Evolutionary conservation across 2,797 vertebrate species (phyloP), one percentile per base, ranked within the genome.

Genomic region (Ptychadena robeensis): DNA sequence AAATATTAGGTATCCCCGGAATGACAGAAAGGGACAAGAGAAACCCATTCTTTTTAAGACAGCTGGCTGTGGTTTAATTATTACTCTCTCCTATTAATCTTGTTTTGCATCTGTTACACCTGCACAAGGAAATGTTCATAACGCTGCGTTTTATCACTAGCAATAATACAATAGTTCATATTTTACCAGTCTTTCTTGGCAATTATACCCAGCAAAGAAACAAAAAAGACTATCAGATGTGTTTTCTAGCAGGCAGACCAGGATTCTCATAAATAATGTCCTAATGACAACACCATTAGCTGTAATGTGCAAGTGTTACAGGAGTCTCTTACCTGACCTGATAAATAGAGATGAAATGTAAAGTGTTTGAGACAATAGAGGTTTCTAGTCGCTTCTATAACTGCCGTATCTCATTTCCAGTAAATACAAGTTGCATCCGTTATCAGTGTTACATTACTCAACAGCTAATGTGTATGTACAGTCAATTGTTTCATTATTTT

Each of bases 71-170:
- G 76, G 80, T 91, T 92, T 92, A 93, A 92, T 89, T 92, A 90
- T 90, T 90, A 87, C 88, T 90, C 88, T 88, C 86, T 91, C 88
- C 87, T 89, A 88, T 90, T 93, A 91, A 91, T 91, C 89, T 90
- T 89, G 88, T 85, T 87, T 92, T 91, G 88, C 87, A 90, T 90
- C 89, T 88, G 86, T 89, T 89, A 91, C 86, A 93, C 89, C 92
- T 92, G 89, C 88, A 93, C 87, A 84, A 31, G 83, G 85, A 2
- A 35, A 89, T 87, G 83, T 80, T 92, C 86, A 86, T 84, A 89
- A 88, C 9, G 63, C 68, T 73, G 83, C 37, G 87, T 90, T 90
- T 90, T 90, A 92, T 91, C 89, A 88, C 80, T 88, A 72, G 87
- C 81, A 65, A 87, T 88, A 90, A 91, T 87, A 90, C 73, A 89